These are phyloP conservation scores for Acromyrmex heyeri DNA, from an alignment of 1,140 invertebrate species.

Conservation along the genomic window DNA sequence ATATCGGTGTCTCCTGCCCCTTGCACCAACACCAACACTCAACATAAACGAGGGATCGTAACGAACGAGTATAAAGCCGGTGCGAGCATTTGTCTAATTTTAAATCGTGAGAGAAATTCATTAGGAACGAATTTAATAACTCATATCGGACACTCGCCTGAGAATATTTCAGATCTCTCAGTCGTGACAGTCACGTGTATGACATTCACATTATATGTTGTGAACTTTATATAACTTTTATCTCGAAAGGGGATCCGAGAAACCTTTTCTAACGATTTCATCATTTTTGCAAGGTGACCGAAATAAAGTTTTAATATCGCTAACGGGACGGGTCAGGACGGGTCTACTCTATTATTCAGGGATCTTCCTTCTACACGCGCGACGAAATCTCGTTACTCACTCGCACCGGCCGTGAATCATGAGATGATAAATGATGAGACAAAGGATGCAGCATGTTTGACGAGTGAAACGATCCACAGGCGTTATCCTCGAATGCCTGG, in stretches of 20 bases:
- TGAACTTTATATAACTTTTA: background rate
- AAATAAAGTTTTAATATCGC: conserved; percentile 49
- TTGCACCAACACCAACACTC: conserved; percentile 87
- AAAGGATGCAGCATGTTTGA: conserved; percentile 75
- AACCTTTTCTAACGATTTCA: conserved; percentile 31
- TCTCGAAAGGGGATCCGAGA: background rate
- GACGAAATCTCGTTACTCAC: conserved; percentile 53
- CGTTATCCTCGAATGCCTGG: conserved; percentile 23
- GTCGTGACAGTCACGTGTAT: background rate
- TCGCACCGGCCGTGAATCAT: conserved; percentile 68
- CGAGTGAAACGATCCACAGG: conserved; percentile 63
- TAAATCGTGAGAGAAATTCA: background rate
- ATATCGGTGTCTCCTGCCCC: conserved; percentile 97
- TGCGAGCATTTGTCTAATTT: conserved; percentile 62
- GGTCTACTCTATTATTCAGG: conserved; percentile 45
- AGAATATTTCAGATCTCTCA: background rate
- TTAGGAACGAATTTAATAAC: background rate
- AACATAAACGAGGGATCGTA: conserved; percentile 83
- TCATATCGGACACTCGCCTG: background rate
- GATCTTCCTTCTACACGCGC: background rate
- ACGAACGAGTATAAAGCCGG: conserved; percentile 57
- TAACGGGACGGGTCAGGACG: background rate
- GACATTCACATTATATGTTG: background rate
- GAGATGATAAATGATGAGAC: conserved; percentile 76
- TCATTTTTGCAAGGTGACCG: conserved; percentile 43